phyloP scores from a whole-genome alignment of 1,140 invertebrate genomes.

The Drosophila arizonae region DNA sequence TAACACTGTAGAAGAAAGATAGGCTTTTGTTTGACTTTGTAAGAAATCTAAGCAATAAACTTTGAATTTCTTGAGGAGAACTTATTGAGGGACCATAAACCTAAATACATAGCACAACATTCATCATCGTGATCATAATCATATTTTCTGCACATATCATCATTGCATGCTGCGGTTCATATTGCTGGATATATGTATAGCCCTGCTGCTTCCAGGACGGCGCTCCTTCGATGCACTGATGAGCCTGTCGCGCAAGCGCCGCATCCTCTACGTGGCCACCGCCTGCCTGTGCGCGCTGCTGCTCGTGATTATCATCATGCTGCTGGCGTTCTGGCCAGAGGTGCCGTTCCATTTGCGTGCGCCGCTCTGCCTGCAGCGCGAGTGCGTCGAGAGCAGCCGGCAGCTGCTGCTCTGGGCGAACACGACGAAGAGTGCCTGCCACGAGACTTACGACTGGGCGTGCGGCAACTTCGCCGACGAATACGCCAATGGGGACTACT shows the following conservation, averaged over 20 bases:
- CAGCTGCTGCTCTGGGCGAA: conserved; percentile 80
- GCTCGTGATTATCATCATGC: conserved; percentile 72
- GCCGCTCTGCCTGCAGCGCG: conserved; percentile 73
- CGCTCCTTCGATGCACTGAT: conserved; percentile 74
- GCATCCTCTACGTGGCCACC: conserved; percentile 73
- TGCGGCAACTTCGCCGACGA: conserved; percentile 78
- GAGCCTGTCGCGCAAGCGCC: conserved; percentile 72
- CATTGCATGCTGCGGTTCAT: neutral
- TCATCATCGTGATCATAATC: neutral
- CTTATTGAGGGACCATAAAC: too few species aligned
- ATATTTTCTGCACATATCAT: conserved; percentile 30
- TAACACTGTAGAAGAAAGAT: too few species aligned
- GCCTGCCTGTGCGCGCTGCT: conserved; percentile 76
- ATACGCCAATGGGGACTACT: conserved; percentile 71
- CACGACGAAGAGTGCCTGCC: conserved; percentile 71
- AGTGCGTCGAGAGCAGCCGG: conserved; percentile 76
- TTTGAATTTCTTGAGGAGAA: too few species aligned
- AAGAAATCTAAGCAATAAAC: too few species aligned
- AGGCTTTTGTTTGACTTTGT: too few species aligned
- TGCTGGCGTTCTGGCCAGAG: conserved; percentile 80
- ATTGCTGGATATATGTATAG: conserved; percentile 31
- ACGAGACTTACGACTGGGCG: conserved; percentile 80
- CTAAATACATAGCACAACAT: too few species aligned
- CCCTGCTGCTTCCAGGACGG: conserved; percentile 80
- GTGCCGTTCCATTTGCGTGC: conserved; percentile 79